phyloP scores from a whole-genome alignment of 1,140 invertebrate species.

The Drosophila lowei region DNA sequence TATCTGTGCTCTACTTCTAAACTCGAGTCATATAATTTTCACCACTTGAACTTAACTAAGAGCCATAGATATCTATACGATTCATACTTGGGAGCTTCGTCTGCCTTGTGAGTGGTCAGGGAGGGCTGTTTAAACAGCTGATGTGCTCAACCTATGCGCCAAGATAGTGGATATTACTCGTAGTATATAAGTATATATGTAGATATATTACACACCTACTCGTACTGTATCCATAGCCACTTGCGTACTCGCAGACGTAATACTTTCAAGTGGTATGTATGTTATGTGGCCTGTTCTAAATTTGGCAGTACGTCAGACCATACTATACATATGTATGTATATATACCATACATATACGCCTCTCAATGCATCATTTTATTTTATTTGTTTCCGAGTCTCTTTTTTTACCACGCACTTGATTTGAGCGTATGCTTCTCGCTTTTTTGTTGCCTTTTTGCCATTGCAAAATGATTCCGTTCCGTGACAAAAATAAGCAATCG shows the following conservation, averaged over 20 bases:
- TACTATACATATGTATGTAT: conserved; percentile 9
- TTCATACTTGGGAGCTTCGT: neutral
- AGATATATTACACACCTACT: neutral
- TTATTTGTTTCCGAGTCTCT: conserved; percentile 3
- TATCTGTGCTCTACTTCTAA: no score
- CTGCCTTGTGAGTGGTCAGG: conserved; percentile 10
- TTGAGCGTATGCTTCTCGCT: conserved; percentile 15
- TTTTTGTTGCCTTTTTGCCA: conserved; percentile 31
- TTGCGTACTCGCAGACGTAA: conserved; percentile 2
- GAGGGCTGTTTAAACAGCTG: conserved; percentile 3
- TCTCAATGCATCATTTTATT: conserved; percentile 21
- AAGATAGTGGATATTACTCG: conserved; percentile 17
- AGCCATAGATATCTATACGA: neutral
- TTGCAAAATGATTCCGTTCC: conserved; percentile 27
- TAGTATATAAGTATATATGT: neutral
- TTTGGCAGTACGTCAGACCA: conserved; percentile 30
- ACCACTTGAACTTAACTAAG: neutral
- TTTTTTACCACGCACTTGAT: conserved; percentile 39
- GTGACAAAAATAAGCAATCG: conserved; percentile 50
- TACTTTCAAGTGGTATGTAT: conserved; percentile 10
- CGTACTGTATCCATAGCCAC: no score
- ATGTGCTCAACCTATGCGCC: neutral
- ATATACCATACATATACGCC: neutral
- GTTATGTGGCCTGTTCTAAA: conserved; percentile 30
- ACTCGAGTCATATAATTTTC: no score